phyloP scores from a whole-genome alignment of 53 echinoderm and acorn worm genomes.

The Holothuria leucospilota region DNA sequence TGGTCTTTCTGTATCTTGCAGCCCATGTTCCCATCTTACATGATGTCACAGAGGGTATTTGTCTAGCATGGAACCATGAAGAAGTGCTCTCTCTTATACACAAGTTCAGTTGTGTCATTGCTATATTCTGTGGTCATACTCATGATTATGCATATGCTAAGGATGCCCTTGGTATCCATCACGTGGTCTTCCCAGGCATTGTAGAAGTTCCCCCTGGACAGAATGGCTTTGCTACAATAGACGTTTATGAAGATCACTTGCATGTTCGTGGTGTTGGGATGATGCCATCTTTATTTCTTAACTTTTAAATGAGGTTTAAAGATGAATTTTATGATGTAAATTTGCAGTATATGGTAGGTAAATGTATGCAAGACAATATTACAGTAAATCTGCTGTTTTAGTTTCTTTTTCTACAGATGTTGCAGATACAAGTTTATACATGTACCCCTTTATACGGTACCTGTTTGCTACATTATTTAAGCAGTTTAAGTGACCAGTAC shows the following conservation, averaged over 20 bases:
- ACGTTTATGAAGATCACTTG: constrained; percentile 62
- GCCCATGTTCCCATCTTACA: constrained; percentile 79
- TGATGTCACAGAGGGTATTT: not conserved
- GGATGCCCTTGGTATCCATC: constrained; percentile 76
- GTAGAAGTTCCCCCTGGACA: constrained; percentile 74
- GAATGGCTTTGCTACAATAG: constrained; percentile 78
- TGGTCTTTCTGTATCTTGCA: constrained; percentile 35
- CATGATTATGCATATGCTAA: constrained; percentile 56
- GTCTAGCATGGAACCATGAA: constrained; percentile 85
- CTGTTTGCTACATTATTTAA: too few relatives aligned
- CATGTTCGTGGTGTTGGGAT: constrained; percentile 59
- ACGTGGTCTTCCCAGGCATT: constrained; percentile 73
- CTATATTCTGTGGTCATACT: constrained; percentile 78
- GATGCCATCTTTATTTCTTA: constrained; percentile 13
- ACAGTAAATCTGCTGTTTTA: too few relatives aligned
- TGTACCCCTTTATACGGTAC: too few relatives aligned
- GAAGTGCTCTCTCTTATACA: constrained; percentile 69
- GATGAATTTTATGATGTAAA: too few relatives aligned
- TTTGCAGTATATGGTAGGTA: too few relatives aligned
- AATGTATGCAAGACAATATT: too few relatives aligned
- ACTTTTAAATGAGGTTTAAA: not conserved
- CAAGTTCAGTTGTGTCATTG: constrained; percentile 70
- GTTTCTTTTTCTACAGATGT: too few relatives aligned
- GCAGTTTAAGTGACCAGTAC: too few relatives aligned
- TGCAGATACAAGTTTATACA: too few relatives aligned